Evolutionary conservation across 1,140 invertebrate genomes (phyloP), one percentile per base, ranked within the genome.

Genomic region (Caenorhabditis brenneri): DNA sequence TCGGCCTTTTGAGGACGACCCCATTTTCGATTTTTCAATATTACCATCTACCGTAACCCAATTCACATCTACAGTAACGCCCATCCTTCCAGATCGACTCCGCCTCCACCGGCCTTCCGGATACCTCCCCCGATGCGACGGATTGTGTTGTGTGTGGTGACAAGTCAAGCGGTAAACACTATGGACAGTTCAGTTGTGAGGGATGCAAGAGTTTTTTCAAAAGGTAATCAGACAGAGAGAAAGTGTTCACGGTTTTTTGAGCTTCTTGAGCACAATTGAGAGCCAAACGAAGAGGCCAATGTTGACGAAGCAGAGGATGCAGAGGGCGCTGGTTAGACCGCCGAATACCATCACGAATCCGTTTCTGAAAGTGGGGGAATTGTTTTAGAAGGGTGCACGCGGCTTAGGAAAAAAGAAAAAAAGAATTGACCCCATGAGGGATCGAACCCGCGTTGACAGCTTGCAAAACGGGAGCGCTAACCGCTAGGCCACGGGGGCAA

Each of bases 111-210:
- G 36, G 65, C 19, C 22, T 74, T 12, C 36, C 36, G 9, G 36
- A 74, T 36, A 42, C 36, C 6, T 24, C 36, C 2, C 48, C 46
- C 0, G 79, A 80, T 31, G 53, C 24, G 16, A 83, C 82, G n/a
- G 86, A 87, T 36, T 99, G 97, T 92, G 96, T 98, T 79, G 97
- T 99, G 88, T 99, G 97, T 92, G 96, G 96, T 29, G 97, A 99
- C 93, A 99, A 99, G 92, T 96, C 95, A 89, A 96, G 95, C 88
- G 97, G 97, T 83, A 99, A 99, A 92, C 97, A 99, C 92, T 99
- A 99, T 92, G 97, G 97, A 92, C 96, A 98, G 92, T 98, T 97
- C 93, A 98, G 97, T 79, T 98, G 97, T 92, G 97, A 99, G 96
- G 95, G 96, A 90, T 97, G 96, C 93, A 97, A 97, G 92, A 96